Evolutionary conservation across 1,140 invertebrate genomes (phyloP).

Genomic region (Holcopasites calliopsidis): DNA sequence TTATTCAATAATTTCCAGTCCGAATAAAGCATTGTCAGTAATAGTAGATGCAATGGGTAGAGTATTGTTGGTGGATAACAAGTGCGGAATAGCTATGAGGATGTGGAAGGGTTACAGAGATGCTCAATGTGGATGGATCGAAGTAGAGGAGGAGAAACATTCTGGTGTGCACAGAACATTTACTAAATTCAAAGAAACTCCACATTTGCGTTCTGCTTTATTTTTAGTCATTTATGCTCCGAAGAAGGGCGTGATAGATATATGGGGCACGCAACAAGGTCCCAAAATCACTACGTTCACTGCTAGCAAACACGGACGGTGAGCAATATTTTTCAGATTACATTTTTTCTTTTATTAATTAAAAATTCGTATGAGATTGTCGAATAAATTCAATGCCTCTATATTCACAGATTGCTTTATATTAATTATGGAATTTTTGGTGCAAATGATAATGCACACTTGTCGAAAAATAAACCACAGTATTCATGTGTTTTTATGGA

Average conservation of each 20-base stretch:
- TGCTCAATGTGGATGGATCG: slow-evolving; percentile 94
- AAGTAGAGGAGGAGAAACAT: slow-evolving; percentile 85
- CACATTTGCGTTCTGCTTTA: slow-evolving; percentile 80
- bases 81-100: slow-evolving; percentile 87
- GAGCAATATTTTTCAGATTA: slow-evolving; percentile 21
- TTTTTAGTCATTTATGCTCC: slow-evolving; percentile 94
- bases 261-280: slow-evolving; percentile 92
- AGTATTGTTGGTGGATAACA: slow-evolving; percentile 91
- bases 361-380: slow-evolving; percentile 41
- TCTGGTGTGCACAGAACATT: slow-evolving; percentile 72
- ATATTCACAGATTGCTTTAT: slow-evolving; percentile 86
- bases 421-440: slow-evolving; percentile 90
- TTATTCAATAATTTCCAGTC: slow-evolving; percentile 86
- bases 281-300: slow-evolving; percentile 94
- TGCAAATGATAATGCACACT: slow-evolving; percentile 76
- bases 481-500: slow-evolving; percentile 91
- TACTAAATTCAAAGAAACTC: slow-evolving; percentile 71
- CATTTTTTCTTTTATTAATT: background rate
- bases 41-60: slow-evolving; percentile 92
- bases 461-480: slow-evolving; percentile 80
- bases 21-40: slow-evolving; percentile 88
- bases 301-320: slow-evolving; percentile 89
- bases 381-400: too few relatives aligned
- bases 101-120: slow-evolving; percentile 97
- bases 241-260: slow-evolving; percentile 90